Conservation (phyloP, 2,797 vertebrate species). For the Odontamblyopus lacepedii region DNA sequence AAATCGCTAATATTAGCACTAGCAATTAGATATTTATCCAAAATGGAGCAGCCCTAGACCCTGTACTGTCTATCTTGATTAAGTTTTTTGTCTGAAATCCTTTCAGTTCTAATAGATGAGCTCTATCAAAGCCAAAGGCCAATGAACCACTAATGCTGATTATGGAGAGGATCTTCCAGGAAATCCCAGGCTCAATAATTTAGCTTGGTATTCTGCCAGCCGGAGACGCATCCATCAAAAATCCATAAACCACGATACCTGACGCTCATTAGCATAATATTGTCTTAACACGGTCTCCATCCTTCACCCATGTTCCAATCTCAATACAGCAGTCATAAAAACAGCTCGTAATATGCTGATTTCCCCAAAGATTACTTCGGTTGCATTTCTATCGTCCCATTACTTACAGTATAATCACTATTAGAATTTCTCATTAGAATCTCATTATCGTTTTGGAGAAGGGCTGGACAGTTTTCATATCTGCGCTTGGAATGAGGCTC, state of each 20-base stretch:
- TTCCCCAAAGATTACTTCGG: constrained; percentile 61
- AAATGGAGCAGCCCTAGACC: neutral
- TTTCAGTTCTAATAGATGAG: constrained; percentile 3
- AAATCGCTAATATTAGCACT: neutral
- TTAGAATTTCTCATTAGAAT: constrained; percentile 62
- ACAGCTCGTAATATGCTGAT: constrained; percentile 66
- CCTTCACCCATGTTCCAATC: constrained; percentile 61
- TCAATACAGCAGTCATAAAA: constrained; percentile 61
- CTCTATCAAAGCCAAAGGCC: constrained; percentile 9
- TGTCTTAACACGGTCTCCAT: constrained; percentile 60
- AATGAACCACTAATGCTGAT: constrained; percentile 3
- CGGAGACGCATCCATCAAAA: constrained; percentile 61
- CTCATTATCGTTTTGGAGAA: constrained; percentile 61
- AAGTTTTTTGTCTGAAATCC: neutral
- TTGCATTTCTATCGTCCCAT: constrained; percentile 60
- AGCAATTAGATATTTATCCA: constrained; percentile 3
- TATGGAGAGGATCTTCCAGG: constrained; percentile 19
- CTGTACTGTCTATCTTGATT: neutral
- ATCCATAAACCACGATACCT: constrained; percentile 63
- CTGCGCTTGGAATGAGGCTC: constrained; percentile 47
- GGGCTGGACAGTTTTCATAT: constrained; percentile 43
- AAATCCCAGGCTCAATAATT: constrained; percentile 40
- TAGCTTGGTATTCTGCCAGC: constrained; percentile 29
- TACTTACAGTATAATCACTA: constrained; percentile 66
- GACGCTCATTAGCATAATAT: constrained; percentile 52